A percentile compares a stretch with the other conserved stretches of the same genome.
Conservation (phyloP, 1,140 invertebrate genomes). For the Drosophila simulans region DNA sequence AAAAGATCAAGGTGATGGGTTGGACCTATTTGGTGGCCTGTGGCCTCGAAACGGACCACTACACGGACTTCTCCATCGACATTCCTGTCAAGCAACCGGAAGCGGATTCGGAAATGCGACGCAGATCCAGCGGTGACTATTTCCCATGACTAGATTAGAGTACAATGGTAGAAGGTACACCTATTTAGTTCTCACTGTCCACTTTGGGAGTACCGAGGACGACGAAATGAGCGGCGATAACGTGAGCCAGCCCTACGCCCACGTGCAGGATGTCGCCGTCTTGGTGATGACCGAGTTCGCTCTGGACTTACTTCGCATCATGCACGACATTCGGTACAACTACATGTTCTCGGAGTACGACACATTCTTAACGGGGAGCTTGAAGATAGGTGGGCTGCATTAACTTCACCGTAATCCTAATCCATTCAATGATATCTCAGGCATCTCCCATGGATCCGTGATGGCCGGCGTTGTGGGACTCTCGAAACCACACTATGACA, state of each 20-base stretch:
- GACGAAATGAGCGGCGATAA: slow-evolving; percentile 10
- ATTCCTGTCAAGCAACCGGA: background rate
- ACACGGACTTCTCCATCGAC: slow-evolving; percentile 14
- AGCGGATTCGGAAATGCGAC: background rate
- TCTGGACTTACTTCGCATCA: slow-evolving; percentile 32
- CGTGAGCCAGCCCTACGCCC: background rate
- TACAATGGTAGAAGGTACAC: too few species aligned
- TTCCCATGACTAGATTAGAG: background rate
- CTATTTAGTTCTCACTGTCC: background rate
- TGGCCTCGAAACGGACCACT: slow-evolving; percentile 87
- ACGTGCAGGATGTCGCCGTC: slow-evolving; percentile 13
- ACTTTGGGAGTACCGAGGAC: slow-evolving; percentile 2
- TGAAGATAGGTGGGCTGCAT: slow-evolving; percentile 37
- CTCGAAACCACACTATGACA: slow-evolving; percentile 91
- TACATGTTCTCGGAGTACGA: slow-evolving; percentile 12
- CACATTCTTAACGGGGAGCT: slow-evolving; percentile 11
- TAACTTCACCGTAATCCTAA: background rate
- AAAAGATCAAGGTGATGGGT: slow-evolving; percentile 96
- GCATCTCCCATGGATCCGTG: slow-evolving; percentile 92
- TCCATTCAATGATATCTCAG: slow-evolving; percentile 49
- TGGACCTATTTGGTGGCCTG: slow-evolving; percentile 98
- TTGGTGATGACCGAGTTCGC: slow-evolving; percentile 44
- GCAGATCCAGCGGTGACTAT: slow-evolving; percentile 12
- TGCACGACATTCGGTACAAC: slow-evolving; percentile 26
- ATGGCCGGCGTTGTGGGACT: slow-evolving; percentile 95